Evolutionary conservation across 2,113 vertebrate species (phyloP), one percentile per base, ranked within the genome.

Genomic region (Acinonyx jubatus): DNA sequence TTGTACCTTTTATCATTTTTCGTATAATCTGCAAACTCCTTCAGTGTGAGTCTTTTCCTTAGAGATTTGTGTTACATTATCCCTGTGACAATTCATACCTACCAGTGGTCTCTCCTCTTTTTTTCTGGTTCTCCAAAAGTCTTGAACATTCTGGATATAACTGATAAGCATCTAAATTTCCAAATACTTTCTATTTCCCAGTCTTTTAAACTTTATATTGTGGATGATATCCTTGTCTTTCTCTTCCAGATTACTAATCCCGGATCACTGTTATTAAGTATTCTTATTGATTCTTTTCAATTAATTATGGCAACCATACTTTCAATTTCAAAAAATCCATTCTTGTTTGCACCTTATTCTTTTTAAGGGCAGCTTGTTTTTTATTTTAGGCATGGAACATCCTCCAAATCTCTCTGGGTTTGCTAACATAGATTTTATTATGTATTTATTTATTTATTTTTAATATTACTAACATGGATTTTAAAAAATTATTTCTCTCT

Each of bases 231-330:
- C 15, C 7, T 88, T 68, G 50, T 85, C 5, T 85, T 92, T 48
- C 71, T 79, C 16, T 52, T 73, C 41, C 10, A 92, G 50, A 41
- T 74, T 93, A 23, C 25, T 91, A 93, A 85, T 68, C 23, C 25
- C 76, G 18, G 36, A 50, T 31, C 27, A 0, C 13, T 5, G 23
- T 65, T 81, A 33, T 83, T 69, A 69, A 63, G 2, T 63, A 81
- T 92, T 81, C 41, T 71, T 82, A 52, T 25, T 90, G 45, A 94
- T 79, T 74, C 52, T 78, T 74, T 86, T 94, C 87, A 79, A 31
- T 81, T 65, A 83, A 63, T 74, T 94, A 48, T 93, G 69, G 25
- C 10, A 90, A 80, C 61, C 23, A 79, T 84, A 85, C 4, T 94
- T 89, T 74, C 63, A 63, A 76, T 93, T 91, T 82, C 15, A 10